These are phyloP conservation scores for Nyctibius grandis DNA, from an alignment of 2,797 vertebrate genomes.

Conservation along the genomic window DNA sequence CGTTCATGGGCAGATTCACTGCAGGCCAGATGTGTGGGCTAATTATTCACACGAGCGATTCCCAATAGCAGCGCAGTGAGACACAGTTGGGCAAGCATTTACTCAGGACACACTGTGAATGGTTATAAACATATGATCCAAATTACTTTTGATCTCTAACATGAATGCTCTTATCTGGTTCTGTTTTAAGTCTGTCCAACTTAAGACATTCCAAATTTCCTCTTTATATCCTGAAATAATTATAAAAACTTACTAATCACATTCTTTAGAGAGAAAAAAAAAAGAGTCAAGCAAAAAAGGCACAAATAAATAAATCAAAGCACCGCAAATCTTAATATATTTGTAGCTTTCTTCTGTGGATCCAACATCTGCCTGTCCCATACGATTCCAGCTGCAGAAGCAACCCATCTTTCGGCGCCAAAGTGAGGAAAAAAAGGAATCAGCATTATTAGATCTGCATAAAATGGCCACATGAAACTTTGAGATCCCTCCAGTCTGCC, in stretches of 20 bases:
- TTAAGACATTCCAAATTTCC: not conserved
- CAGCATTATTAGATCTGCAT: not conserved
- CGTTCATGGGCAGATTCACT: not conserved
- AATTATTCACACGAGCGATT: not conserved
- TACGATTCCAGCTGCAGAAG: slow-evolving; percentile 16
- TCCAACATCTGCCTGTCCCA: not conserved
- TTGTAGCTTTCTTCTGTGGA: not conserved
- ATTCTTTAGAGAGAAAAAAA: not conserved
- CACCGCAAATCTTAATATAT: not conserved
- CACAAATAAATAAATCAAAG: not conserved
- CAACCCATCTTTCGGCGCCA: not conserved
- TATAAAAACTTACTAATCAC: slow-evolving; percentile 1
- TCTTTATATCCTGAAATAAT: slow-evolving; percentile 38
- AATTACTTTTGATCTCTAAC: slow-evolving; percentile 45
- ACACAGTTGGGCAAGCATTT: slow-evolving; percentile 6
- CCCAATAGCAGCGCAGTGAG: not conserved
- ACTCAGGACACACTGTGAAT: not conserved
- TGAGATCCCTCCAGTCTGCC: not conserved
- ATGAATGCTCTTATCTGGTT: slow-evolving; percentile 53
- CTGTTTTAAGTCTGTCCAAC: slow-evolving; percentile 53
- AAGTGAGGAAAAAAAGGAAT: not conserved
- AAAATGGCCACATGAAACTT: not conserved
- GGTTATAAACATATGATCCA: slow-evolving; percentile 46
- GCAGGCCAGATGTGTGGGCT: slow-evolving; percentile 37
- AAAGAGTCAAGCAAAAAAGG: not conserved